Percentiles rank a stretch among this genome's conserved stretches.
Conservation (phyloP, 2,797 vertebrate species). For the Perodicticus potto region DNA sequence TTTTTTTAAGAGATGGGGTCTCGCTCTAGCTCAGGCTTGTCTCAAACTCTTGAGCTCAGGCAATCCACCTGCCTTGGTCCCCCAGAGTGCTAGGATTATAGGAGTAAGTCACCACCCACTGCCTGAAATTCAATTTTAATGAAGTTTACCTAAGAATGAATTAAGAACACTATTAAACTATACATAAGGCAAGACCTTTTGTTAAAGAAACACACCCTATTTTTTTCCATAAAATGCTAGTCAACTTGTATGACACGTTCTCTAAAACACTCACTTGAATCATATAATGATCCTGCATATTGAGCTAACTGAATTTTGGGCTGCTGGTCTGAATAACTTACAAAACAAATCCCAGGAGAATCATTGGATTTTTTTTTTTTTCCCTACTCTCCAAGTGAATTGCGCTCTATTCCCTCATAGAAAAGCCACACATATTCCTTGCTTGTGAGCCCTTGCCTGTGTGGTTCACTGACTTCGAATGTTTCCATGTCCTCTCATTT, state of each 20-base stretch:
- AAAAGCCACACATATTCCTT: not conserved
- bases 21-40: too few relatives aligned
- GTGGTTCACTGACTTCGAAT: not conserved
- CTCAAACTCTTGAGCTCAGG: too few relatives aligned
- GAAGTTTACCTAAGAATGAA: not conserved
- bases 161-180: slow-evolving; percentile 25
- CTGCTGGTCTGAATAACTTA: slow-evolving; percentile 29
- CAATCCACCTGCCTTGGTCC: too few relatives aligned
- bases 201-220: not conserved
- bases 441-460: not conserved
- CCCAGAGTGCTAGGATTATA: too few relatives aligned
- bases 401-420: not conserved
- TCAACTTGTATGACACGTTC: not conserved
- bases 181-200: not conserved
- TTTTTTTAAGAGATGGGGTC: too few relatives aligned
- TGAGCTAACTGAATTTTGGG: not conserved
- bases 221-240: not conserved
- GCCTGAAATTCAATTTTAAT: not conserved
- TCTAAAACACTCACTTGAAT: slow-evolving; percentile 48
- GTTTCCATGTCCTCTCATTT: not conserved
- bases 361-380: not conserved
- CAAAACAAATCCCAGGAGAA: not conserved
- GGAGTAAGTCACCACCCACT: too few relatives aligned
- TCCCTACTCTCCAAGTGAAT: not conserved
- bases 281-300: not conserved